Percentiles rank a stretch among this genome's conserved stretches.
These are phyloP conservation scores for Drosophila nannoptera DNA, from an alignment of 1,140 invertebrate species.

Conservation along the genomic window DNA sequence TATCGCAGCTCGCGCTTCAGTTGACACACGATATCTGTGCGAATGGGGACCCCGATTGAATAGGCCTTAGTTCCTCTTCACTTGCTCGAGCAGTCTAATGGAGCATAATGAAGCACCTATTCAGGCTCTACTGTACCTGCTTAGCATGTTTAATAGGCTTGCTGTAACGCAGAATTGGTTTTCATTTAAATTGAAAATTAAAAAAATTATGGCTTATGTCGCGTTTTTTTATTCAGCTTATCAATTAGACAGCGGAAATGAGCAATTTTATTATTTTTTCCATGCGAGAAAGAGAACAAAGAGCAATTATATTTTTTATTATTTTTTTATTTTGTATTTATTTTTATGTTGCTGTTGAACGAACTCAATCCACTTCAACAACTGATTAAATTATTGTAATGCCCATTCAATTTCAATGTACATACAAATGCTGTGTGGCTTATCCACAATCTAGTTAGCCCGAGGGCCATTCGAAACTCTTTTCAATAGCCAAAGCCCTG, in stretches of 20 bases:
- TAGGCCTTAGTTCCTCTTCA: too few species aligned
- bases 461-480: not conserved
- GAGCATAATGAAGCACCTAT: too few species aligned
- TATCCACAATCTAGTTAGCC: too few species aligned
- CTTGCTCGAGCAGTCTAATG: too few species aligned
- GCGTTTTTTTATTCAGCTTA: conserved; percentile 25
- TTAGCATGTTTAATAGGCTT: not conserved
- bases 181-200: conserved; percentile 61
- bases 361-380: not conserved
- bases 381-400: too few species aligned
- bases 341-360: not conserved
- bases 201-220: conserved; percentile 31
- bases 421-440: too few species aligned
- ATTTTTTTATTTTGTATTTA: conserved; percentile 9
- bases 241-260: conserved; percentile 67
- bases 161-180: conserved; percentile 13
- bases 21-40: too few species aligned
- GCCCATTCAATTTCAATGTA: too few species aligned
- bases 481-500: not conserved
- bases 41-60: too few species aligned
- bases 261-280: conserved; percentile 73
- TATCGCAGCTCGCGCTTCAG: too few species aligned
- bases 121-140: too few species aligned
- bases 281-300: conserved; percentile 26
- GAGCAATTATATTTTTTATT: conserved; percentile 13